Base-by-base conservation (phyloP, 2,113 vertebrate species). In the Dicrurus megarhynchus region DNA sequence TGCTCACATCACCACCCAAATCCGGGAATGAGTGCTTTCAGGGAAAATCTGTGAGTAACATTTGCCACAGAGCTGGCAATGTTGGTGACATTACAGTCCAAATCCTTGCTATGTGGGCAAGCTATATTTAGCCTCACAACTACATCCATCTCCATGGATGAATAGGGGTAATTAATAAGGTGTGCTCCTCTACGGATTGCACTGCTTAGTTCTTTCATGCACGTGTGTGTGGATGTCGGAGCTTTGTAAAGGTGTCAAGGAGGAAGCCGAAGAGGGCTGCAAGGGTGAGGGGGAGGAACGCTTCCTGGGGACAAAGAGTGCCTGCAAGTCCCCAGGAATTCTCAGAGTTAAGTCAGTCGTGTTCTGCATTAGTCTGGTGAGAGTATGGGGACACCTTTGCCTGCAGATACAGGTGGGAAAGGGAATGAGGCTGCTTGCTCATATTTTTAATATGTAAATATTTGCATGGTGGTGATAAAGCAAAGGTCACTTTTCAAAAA, bases 181-280 rank as follows among this genome's bases (percentile, higher is more conserved):
- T 35, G 27, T 24, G 24, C 3, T 60, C 19, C 52, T 86, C 41
- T 77, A n/a, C 16, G 10, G 46, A 64, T 65, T 41, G 69, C 47
- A 30, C 3, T 65, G 0, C 15, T 87, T 41, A 57, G n/a, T 18
- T 65, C 32, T 55, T 74, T 57, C 1, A 2, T n/a, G 56, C 22
- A 37, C 0, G 0, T 1, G 2, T 73, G 9, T 81, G 35, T 41
- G 47, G 63, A 41, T 49, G 20, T 44, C 33, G 41, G 44, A 74
- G n/a, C 77, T 89, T 69, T 5, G 0, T 3, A 46, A 52, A 57
- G 10, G 14, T 46, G 28, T 55, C 44, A 70, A 81, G 42, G 42
- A 60, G 37, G 17, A 77, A 65, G 13, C 6, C 50, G 16, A 87
- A 52, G 60, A 89, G 11, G 13, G 19, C 24, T 61, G 24, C 39